Percentiles rank a stretch among this genome's conserved stretches.
Evolutionary conservation across 2,888 invertebrate species (phyloP).

Genomic region (Chrysolina oricalcia): DNA sequence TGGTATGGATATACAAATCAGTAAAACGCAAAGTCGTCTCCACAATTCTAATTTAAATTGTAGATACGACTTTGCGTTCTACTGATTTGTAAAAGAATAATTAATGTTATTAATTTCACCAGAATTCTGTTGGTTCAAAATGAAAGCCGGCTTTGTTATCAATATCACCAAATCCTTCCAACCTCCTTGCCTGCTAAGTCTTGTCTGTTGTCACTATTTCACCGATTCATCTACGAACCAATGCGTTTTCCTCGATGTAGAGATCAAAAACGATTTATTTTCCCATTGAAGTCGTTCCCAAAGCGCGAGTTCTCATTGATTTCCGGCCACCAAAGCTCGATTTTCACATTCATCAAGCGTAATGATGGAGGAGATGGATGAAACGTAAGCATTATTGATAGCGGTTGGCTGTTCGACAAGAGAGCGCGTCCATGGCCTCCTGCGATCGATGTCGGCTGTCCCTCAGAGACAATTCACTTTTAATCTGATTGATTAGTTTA

Average conservation of each 20-base stretch:
- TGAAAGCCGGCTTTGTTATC: too few relatives aligned
- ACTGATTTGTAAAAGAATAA: too few relatives aligned
- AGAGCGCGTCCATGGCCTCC: conserved; percentile 34
- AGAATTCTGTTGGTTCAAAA: too few relatives aligned
- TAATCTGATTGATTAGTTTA: conserved; percentile 61
- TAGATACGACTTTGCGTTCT: too few relatives aligned
- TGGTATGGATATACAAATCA: too few relatives aligned
- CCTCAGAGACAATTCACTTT: conserved; percentile 56
- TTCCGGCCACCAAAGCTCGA: not conserved
- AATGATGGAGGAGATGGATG: conserved; percentile 23
- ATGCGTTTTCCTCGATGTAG: not conserved
- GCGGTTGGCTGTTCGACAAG: conserved; percentile 47
- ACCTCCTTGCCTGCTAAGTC: not conserved
- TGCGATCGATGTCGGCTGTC: conserved; percentile 46
- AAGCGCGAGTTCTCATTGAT: conserved; percentile 7
- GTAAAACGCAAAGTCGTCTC: too few relatives aligned
- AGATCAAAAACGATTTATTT: conserved; percentile 26
- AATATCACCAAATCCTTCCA: not conserved
- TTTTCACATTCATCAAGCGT: conserved; percentile 26
- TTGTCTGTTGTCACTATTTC: not conserved
- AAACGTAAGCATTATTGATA: conserved; percentile 49
- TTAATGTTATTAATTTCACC: too few relatives aligned
- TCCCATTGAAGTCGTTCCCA: conserved; percentile 13
- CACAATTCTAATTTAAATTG: too few relatives aligned
- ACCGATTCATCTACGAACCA: not conserved